Conservation (phyloP, 1,140 invertebrate species). For the Drosophila paulistorum region DNA sequence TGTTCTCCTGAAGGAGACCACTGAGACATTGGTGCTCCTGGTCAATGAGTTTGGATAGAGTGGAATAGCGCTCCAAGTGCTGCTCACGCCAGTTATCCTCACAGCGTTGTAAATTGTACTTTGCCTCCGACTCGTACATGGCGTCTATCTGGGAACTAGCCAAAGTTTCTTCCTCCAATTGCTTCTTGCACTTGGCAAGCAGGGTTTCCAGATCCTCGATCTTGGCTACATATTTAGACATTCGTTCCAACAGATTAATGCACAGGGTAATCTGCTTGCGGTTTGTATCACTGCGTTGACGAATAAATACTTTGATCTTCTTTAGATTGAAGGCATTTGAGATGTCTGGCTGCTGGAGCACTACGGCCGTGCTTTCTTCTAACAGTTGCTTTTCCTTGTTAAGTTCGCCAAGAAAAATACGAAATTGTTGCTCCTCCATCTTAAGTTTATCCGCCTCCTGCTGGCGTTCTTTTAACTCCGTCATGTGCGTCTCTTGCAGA, state of each 20-base stretch:
- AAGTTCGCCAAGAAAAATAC: conserved; percentile 54
- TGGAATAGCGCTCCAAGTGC: conserved; percentile 58
- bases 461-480: conserved; percentile 68
- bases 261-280: conserved; percentile 68
- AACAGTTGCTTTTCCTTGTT: conserved; percentile 67
- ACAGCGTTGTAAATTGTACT: conserved; percentile 59
- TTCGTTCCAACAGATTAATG: conserved; percentile 65
- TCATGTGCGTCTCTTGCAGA: conserved; percentile 70
- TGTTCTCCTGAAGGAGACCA: conserved; percentile 72
- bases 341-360: conserved; percentile 40
- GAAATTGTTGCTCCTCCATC: conserved; percentile 65
- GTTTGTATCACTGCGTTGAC: conserved; percentile 70
- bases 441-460: conserved; percentile 63
- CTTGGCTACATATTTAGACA: conserved; percentile 53
- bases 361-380: conserved; percentile 60
- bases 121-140: conserved; percentile 83
- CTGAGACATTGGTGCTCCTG: conserved; percentile 46
- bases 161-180: conserved; percentile 57
- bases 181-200: conserved; percentile 47
- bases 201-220: conserved; percentile 48
- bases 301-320: conserved; percentile 73
- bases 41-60: conserved; percentile 57
- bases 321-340: conserved; percentile 66
- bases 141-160: conserved; percentile 63
- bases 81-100: conserved; percentile 73